These are phyloP conservation scores for Glaucidium brasilianum DNA, from an alignment of 2,113 vertebrate species.

Conservation along the genomic window DNA sequence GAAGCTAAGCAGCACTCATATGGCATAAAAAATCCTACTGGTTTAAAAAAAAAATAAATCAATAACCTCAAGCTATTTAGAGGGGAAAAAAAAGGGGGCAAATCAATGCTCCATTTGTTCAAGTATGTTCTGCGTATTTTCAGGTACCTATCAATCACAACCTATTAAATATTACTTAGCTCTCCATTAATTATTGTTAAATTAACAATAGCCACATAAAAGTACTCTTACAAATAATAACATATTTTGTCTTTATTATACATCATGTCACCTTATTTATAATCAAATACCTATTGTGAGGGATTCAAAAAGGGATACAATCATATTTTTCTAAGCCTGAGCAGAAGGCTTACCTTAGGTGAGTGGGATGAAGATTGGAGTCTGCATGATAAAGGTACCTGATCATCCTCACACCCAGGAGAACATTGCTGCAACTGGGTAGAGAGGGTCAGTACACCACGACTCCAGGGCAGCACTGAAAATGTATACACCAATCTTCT, in stretches of 20 bases:
- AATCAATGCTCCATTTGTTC: constrained; percentile 13
- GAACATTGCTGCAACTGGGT: fast-evolving
- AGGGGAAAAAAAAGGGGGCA: neutral
- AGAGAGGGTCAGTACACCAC: neutral
- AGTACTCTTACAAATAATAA: neutral
- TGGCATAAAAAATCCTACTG: neutral
- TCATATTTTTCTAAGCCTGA: neutral
- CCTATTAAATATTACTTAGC: neutral
- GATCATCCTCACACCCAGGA: neutral
- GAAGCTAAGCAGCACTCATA: neutral
- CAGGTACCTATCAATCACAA: neutral
- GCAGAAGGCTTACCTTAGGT: neutral
- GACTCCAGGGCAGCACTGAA: neutral
- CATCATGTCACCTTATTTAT: neutral
- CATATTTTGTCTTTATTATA: neutral
- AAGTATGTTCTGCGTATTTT: neutral
- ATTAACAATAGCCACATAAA: neutral
- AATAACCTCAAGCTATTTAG: neutral
- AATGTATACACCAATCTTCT: neutral
- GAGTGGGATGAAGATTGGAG: neutral
- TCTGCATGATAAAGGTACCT: neutral
- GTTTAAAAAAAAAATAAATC: neutral
- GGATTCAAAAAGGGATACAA: neutral
- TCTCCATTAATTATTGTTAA: constrained; percentile 9
- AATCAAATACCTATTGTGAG: neutral